Percentiles rank a stretch among this genome's conserved stretches.
Conservation (phyloP, 2,797 vertebrate species). For the Pipistrellus kuhlii region DNA sequence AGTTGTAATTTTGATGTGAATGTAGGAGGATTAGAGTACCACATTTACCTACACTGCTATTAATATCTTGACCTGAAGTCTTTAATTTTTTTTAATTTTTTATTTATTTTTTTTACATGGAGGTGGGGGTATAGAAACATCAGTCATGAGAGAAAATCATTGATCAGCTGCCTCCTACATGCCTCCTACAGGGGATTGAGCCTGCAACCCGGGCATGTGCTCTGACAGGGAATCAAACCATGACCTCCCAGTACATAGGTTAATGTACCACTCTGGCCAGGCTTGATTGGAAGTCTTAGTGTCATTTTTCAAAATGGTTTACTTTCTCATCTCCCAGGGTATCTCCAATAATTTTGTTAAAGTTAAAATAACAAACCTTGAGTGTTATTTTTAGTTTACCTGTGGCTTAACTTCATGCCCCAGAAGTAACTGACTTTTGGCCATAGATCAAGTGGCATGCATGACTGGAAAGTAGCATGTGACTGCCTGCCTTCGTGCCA, state of each 20-base stretch:
- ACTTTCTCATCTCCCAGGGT: not conserved
- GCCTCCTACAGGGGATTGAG: not conserved
- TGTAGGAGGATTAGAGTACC: not conserved
- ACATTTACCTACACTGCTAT: not conserved
- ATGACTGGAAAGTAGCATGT: conserved; percentile 47
- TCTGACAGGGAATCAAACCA: not conserved
- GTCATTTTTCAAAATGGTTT: conserved; percentile 56
- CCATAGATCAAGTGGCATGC: conserved; percentile 31
- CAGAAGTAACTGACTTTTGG: conserved; percentile 51
- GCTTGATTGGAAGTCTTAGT: not conserved
- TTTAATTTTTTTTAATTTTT: not conserved
- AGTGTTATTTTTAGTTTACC: conserved; percentile 43
- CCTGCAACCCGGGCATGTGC: not conserved
- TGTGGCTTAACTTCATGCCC: not conserved
- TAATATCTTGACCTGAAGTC: not conserved
- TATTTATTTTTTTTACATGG: too few species aligned
- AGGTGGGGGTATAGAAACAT: not conserved
- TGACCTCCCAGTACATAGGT: too few species aligned
- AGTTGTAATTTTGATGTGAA: not conserved
- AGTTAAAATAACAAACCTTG: conserved; percentile 13
- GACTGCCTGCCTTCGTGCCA: conserved; percentile 7
- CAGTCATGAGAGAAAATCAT: not conserved
- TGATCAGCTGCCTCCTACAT: not conserved
- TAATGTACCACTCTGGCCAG: too few species aligned
- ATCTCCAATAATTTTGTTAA: conserved; percentile 36